Percentiles rank a stretch among this genome's conserved stretches.
phyloP scores from a whole-genome alignment of 2,888 invertebrate genomes.

The Syrista parreyssii region DNA sequence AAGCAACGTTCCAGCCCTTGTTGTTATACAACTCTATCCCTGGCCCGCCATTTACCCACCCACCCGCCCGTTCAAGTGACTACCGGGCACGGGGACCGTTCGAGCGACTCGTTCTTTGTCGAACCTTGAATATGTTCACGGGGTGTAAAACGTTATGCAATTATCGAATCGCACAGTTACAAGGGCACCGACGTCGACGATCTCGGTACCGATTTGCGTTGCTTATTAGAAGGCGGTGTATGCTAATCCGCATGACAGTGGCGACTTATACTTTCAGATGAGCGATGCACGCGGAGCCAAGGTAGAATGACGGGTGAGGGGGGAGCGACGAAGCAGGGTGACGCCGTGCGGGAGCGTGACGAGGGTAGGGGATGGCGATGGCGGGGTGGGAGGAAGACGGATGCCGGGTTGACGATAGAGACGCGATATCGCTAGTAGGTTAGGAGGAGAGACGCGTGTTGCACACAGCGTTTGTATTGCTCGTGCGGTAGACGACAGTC shows the following conservation, averaged over 20 bases:
- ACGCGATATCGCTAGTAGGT: conserved; percentile 28
- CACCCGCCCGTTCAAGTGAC: too few species aligned
- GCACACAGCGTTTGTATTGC: too few species aligned
- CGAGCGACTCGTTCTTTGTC: background rate
- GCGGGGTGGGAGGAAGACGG: too few species aligned
- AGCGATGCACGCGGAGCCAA: conserved; percentile 26
- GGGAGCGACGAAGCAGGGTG: too few species aligned
- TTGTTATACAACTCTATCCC: too few species aligned
- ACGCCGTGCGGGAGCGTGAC: too few species aligned
- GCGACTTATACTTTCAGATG: conserved; percentile 54
- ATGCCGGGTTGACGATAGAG: too few species aligned
- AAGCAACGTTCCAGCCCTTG: too few species aligned
- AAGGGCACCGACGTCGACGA: conserved; percentile 43
- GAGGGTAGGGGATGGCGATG: too few species aligned
- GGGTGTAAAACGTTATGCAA: conserved; percentile 26
- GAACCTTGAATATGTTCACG: background rate
- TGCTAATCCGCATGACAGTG: conserved; percentile 44
- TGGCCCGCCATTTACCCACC: too few species aligned
- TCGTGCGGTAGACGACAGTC: too few species aligned
- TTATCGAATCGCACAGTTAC: conserved; percentile 29
- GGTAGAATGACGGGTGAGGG: background rate
- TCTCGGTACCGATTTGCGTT: conserved; percentile 50
- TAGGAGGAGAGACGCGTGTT: conserved; percentile 26
- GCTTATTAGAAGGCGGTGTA: conserved; percentile 55
- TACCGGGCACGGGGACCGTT: background rate